phyloP scores from a whole-genome alignment of 2,797 vertebrate genomes.

The Rallus crepitans region DNA sequence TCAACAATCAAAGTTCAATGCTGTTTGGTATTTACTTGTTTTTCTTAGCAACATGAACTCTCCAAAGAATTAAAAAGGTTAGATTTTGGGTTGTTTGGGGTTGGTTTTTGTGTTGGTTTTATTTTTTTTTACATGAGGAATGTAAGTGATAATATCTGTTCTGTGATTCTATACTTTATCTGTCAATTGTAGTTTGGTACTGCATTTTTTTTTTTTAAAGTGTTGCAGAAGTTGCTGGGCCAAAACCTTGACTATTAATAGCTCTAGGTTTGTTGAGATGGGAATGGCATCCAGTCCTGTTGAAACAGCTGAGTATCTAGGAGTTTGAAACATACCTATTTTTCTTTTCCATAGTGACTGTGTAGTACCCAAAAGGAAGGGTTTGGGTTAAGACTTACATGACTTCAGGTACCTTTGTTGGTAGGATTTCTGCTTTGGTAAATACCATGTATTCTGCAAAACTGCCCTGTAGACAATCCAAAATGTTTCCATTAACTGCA shows the following conservation, averaged over 20 bases:
- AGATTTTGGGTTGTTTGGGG: not conserved
- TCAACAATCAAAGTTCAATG: not conserved
- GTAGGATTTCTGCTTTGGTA: not conserved
- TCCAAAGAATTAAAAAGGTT: not conserved
- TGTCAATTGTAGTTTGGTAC: not conserved
- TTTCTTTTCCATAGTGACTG: not conserved
- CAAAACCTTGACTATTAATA: constrained; percentile 7
- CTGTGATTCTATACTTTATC: not conserved
- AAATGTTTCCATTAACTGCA: not conserved
- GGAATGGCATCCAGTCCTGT: not conserved
- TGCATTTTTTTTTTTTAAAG: not conserved
- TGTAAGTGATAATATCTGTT: not conserved
- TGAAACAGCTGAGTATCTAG: constrained; percentile 5
- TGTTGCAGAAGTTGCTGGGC: not conserved
- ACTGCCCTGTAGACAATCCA: not conserved
- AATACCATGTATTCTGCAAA: not conserved
- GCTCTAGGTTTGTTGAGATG: not conserved
- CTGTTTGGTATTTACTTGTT: not conserved
- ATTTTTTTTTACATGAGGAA: not conserved
- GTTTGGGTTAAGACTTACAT: not conserved
- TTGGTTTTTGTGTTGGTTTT: no score
- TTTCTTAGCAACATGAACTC: not conserved
- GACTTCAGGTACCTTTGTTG: not conserved
- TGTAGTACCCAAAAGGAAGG: not conserved
- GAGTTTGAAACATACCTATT: not conserved